Percentiles rank a stretch among this genome's conserved stretches.
phyloP scores from a whole-genome alignment of 37 sponge, comb jelly and placozoan species.

The Cladorhizidae sp. region DNA sequence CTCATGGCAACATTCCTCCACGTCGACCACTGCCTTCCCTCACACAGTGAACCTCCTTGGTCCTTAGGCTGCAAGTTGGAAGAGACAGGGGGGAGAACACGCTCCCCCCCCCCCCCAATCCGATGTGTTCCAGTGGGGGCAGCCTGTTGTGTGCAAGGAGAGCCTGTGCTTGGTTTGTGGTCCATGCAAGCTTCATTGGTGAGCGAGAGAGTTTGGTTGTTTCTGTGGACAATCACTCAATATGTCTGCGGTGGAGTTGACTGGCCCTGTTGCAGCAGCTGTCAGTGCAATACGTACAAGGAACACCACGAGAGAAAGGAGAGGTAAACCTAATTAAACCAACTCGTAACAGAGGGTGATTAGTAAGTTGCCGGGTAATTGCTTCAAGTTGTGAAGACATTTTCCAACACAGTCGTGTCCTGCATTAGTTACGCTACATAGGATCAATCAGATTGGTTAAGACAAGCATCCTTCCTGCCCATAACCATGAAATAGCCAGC shows the following conservation, averaged over 20 bases:
- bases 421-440: too few relatives aligned
- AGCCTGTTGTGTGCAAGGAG: background rate
- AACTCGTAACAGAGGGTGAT: too few relatives aligned
- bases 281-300: background rate
- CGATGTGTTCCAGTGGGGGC: background rate
- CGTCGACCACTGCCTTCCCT: background rate
- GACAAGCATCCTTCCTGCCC: too few relatives aligned
- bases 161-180: background rate
- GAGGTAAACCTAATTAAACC: too few relatives aligned
- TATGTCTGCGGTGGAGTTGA: background rate
- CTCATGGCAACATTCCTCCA: background rate
- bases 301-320: too few relatives aligned
- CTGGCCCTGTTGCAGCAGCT: background rate
- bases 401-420: too few relatives aligned
- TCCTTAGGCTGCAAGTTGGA: background rate
- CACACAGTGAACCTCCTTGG: conserved; percentile 3
- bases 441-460: too few relatives aligned
- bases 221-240: background rate
- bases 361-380: too few relatives aligned
- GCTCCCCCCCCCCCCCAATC: conserved; percentile 3
- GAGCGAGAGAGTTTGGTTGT: background rate
- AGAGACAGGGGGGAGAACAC: too few relatives aligned
- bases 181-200: conserved; percentile 1
- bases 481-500: too few relatives aligned
- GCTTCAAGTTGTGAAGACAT: too few relatives aligned